These are phyloP conservation scores for Stenoptilia bipunctidactyla DNA, from an alignment of 2,888 invertebrate species.

Conservation along the genomic window DNA sequence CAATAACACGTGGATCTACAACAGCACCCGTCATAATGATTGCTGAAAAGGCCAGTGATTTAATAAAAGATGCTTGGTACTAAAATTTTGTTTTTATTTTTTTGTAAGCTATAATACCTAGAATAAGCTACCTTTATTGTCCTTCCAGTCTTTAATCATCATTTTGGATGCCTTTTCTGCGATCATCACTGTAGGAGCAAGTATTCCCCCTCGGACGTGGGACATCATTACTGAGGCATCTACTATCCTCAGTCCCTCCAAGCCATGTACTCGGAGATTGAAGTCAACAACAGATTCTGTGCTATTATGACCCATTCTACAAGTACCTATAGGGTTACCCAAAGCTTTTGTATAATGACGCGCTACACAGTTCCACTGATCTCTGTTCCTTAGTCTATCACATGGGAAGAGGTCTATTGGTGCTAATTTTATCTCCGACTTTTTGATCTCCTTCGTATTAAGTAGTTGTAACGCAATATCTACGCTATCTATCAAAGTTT, in stretches of 20 bases:
- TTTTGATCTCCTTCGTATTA: conserved; percentile 57
- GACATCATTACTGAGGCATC: conserved; percentile 63
- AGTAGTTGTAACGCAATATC: conserved; percentile 56
- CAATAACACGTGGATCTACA: conserved; percentile 54
- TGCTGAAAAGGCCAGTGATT: conserved; percentile 61
- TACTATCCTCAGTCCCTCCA: conserved; percentile 54
- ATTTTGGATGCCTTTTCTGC: conserved; percentile 58
- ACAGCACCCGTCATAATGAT: conserved; percentile 62
- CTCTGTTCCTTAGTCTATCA: conserved; percentile 49
- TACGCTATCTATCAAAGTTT: conserved; percentile 54
- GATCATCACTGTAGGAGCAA: conserved; percentile 58
- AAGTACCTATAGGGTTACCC: conserved; percentile 57
- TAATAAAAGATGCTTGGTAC: conserved; percentile 61
- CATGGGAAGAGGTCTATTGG: conserved; percentile 58
- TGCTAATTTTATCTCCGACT: conserved; percentile 52
- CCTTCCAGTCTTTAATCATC: conserved; percentile 58
- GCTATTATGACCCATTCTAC: conserved; percentile 53
- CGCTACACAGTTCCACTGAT: conserved; percentile 63
- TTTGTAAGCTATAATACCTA: conserved; percentile 27
- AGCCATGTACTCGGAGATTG: conserved; percentile 47
- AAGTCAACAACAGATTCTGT: conserved; percentile 54
- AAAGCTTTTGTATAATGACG: conserved; percentile 61
- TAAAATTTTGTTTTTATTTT: conserved; percentile 31
- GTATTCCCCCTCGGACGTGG: conserved; percentile 48
- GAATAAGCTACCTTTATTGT: conserved; percentile 44